Evolutionary conservation across 2,797 vertebrate genomes (phyloP).

Genomic region (Morelia viridis): DNA sequence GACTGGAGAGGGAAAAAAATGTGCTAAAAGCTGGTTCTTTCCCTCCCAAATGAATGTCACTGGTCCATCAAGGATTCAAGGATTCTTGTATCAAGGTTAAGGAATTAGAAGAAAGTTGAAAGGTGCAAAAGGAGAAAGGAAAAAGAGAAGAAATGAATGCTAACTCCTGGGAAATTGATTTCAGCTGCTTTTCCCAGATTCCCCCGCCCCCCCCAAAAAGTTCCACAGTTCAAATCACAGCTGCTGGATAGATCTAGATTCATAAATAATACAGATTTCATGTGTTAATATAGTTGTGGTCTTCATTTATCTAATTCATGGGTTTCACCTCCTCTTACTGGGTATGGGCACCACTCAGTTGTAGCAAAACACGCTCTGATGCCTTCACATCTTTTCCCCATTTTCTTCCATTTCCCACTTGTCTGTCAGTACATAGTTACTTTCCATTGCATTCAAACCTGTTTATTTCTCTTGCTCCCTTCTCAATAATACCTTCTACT

Average conservation of each 20-base stretch:
- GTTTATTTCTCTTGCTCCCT: background rate
- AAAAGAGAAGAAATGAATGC: no score
- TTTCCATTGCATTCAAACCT: background rate
- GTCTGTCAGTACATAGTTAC: background rate
- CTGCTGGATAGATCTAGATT: background rate
- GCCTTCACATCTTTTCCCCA: background rate
- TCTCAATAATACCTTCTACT: background rate
- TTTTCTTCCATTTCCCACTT: background rate
- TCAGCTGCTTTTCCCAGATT: no score
- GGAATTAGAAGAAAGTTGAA: no score
- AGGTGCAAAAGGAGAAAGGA: no score
- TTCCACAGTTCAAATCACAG: no score
- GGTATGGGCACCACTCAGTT: background rate
- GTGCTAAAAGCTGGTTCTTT: no score
- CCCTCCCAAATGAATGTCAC: no score
- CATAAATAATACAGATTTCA: background rate
- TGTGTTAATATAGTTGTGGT: background rate
- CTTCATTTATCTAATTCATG: background rate
- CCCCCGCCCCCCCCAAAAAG: no score
- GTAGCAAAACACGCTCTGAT: background rate
- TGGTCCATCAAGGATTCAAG: no score
- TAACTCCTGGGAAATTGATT: no score
- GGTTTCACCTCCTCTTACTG: background rate
- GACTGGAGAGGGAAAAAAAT: no score
- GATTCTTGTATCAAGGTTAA: no score